Percentiles rank a stretch among this genome's conserved stretches.
These are phyloP conservation scores for Gibbula magus DNA, from an alignment of 2,888 invertebrate species.

Conservation along the genomic window DNA sequence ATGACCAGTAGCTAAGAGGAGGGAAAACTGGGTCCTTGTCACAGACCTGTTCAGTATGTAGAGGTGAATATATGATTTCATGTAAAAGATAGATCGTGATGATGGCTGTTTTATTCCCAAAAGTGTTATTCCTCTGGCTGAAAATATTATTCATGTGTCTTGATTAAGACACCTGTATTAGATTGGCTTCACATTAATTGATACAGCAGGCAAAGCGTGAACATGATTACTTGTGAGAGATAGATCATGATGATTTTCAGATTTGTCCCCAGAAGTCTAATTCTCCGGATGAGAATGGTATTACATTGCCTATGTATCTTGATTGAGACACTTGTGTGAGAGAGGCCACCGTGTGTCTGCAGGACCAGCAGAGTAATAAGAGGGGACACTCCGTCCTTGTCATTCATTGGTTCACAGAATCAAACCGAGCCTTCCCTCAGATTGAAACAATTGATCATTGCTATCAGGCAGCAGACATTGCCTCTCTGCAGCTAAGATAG, in stretches of 20 bases:
- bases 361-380: background rate
- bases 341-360: background rate
- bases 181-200: too few relatives aligned
- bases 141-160: too few relatives aligned
- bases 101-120: too few relatives aligned
- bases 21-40: too few relatives aligned
- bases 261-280: background rate
- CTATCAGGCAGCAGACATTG: background rate
- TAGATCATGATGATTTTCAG: background rate
- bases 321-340: background rate
- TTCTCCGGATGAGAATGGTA: background rate
- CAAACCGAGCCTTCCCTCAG: background rate
- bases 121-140: too few relatives aligned
- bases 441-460: constrained; percentile 2
- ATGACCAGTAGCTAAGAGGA: too few relatives aligned
- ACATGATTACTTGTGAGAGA: background rate
- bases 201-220: too few relatives aligned
- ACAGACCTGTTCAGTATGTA: too few relatives aligned
- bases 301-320: background rate
- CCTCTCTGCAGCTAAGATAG: background rate
- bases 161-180: too few relatives aligned
- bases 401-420: background rate
- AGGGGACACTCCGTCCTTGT: background rate
- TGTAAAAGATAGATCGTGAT: too few relatives aligned
- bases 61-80: too few relatives aligned